phyloP scores from a whole-genome alignment of 2,888 invertebrate genomes.

The Meta bourneti region DNA sequence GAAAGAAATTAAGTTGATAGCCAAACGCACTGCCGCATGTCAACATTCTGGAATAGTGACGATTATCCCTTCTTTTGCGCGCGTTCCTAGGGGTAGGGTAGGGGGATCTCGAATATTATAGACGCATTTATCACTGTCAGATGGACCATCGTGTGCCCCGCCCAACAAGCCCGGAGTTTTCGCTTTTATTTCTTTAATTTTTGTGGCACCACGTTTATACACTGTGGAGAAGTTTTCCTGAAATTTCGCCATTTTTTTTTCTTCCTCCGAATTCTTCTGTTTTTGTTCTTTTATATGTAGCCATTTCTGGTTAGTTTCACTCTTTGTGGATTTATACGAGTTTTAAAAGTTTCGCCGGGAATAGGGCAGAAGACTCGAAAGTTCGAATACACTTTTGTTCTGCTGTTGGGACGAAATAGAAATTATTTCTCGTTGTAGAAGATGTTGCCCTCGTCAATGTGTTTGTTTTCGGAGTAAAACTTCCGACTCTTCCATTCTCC shows the following conservation, averaged over 20 bases:
- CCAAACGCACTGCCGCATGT: conserved; percentile 46
- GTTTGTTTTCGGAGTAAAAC: conserved; percentile 58
- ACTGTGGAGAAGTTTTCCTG: conserved; percentile 49
- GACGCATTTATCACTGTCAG: conserved; percentile 71
- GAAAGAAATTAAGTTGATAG: conserved; percentile 60
- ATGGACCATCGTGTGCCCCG: conserved; percentile 58
- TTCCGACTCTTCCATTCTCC: background rate
- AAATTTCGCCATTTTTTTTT: conserved; percentile 42
- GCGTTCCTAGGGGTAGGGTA: conserved; percentile 6
- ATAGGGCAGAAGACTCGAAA: conserved; percentile 2
- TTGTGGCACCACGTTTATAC: conserved; percentile 30
- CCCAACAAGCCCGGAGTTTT: conserved; percentile 32
- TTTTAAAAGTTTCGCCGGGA: conserved; percentile 64
- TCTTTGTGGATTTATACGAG: conserved; percentile 33
- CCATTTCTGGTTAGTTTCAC: conserved; percentile 45
- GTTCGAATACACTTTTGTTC: conserved; percentile 42
- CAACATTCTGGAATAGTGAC: conserved; percentile 56
- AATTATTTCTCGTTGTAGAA: conserved; percentile 29
- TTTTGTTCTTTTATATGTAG: conserved; percentile 3
- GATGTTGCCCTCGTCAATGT: conserved; percentile 29
- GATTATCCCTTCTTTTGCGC: conserved; percentile 46
- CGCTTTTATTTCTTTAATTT: conserved; percentile 34
- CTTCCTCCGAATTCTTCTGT: background rate
- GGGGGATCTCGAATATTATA: conserved; percentile 60
- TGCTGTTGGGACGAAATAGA: conserved; percentile 30